These are phyloP conservation scores for Numenius phaeopus DNA, from an alignment of 2,797 vertebrate genomes.

Conservation along the genomic window DNA sequence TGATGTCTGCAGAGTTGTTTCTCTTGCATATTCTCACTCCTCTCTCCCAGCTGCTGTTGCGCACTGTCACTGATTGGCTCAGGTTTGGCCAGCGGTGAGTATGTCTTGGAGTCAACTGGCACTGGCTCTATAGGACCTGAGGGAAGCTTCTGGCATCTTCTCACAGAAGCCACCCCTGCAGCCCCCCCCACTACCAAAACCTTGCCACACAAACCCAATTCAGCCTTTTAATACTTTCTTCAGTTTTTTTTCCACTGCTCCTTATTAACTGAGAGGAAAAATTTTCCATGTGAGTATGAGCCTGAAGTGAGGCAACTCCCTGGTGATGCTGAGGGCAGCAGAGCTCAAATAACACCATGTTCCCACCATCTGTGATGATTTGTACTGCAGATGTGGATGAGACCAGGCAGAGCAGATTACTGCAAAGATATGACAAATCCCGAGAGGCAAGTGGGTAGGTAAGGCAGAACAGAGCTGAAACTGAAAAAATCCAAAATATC, in stretches of 20 bases:
- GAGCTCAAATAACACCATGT: not conserved
- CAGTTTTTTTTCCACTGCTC: not conserved
- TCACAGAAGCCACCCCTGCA: too few relatives aligned
- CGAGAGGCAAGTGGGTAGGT: not conserved
- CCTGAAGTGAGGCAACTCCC: not conserved
- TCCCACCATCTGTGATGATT: not conserved
- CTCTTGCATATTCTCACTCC: too few relatives aligned
- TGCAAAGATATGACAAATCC: not conserved
- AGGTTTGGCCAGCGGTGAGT: too few relatives aligned
- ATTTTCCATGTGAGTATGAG: not conserved
- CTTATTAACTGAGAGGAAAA: not conserved
- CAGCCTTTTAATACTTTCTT: not conserved
- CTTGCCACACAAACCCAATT: too few relatives aligned
- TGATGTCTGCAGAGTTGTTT: too few relatives aligned
- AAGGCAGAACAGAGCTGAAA: not conserved
- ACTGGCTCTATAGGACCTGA: too few relatives aligned
- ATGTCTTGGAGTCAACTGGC: too few relatives aligned
- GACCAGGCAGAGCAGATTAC: not conserved
- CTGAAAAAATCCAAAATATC: not conserved
- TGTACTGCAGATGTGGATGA: not conserved
- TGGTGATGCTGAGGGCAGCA: not conserved
- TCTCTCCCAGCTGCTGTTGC: too few relatives aligned
- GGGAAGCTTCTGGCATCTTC: too few relatives aligned
- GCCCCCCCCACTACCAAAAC: too few relatives aligned
- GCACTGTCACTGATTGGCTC: too few relatives aligned